Percentiles rank a stretch among this genome's conserved stretches.
Evolutionary conservation across 1,140 invertebrate genomes (phyloP).

Genomic region (Copidosoma floridanum): DNA sequence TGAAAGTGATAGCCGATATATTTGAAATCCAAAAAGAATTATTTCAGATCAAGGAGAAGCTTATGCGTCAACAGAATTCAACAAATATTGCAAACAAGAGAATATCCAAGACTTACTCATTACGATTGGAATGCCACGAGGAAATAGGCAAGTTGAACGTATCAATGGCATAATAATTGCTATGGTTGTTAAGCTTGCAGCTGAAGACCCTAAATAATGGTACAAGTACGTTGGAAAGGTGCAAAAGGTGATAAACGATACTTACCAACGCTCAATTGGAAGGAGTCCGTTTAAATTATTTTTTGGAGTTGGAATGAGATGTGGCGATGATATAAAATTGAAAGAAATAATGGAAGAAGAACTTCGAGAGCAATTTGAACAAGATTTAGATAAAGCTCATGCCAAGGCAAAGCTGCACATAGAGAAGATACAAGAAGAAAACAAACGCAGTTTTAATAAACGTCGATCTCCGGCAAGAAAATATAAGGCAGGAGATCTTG

Average conservation of each 20-base stretch:
- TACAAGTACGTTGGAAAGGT: neutral
- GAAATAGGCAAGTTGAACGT: constrained; percentile 44
- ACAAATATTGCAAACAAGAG: constrained; percentile 29
- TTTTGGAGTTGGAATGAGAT: neutral
- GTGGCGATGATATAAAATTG: constrained; percentile 6
- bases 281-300: neutral
- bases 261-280: neutral
- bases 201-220: too few species aligned
- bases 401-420: neutral
- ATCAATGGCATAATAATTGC: constrained; percentile 25
- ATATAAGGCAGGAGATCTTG: constrained; percentile 33
- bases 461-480: constrained; percentile 3
- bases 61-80: constrained; percentile 24
- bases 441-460: constrained; percentile 25
- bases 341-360: constrained; percentile 17
- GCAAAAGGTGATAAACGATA: neutral
- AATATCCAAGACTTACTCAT: constrained; percentile 38
- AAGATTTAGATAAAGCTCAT: constrained; percentile 1
- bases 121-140: constrained; percentile 37
- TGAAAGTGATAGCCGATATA: too few species aligned
- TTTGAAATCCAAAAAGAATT: neutral
- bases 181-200: too few species aligned
- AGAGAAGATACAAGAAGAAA: constrained; percentile 36
- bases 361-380: constrained; percentile 5
- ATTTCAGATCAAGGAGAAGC: constrained; percentile 26